A percentile compares a stretch with the other conserved stretches of the same genome.
phyloP scores from a whole-genome alignment of 2,797 vertebrate species.

The Oreonectes daqikongensis region DNA sequence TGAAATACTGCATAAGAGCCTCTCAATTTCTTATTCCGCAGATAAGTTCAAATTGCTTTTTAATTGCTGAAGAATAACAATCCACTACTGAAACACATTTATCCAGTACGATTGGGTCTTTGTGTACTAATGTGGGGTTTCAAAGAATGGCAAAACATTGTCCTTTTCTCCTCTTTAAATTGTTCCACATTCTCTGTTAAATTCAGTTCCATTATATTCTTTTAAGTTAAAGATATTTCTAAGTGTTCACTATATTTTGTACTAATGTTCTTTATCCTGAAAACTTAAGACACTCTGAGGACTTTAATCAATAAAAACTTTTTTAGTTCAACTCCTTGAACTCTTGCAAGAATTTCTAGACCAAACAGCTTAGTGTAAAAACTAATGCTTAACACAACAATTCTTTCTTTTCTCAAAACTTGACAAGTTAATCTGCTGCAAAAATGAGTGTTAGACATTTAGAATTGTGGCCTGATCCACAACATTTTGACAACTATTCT shows the following conservation, averaged over 20 bases:
- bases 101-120: background rate
- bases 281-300: too few relatives aligned
- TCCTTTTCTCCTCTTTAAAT: background rate
- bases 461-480: conserved; percentile 12
- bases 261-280: background rate
- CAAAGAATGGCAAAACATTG: background rate
- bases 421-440: background rate
- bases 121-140: background rate
- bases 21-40: background rate
- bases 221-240: background rate
- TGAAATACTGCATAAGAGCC: background rate
- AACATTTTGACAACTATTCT: background rate
- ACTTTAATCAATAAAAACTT: background rate
- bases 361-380: conserved; percentile 10
- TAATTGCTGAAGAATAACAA: background rate
- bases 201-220: background rate
- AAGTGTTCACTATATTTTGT: background rate
- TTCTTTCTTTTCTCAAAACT: background rate
- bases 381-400: background rate
- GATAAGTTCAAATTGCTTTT: conserved; percentile 2
- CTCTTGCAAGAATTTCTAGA: conserved; percentile 2
- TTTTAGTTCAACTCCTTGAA: background rate
- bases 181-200: background rate
- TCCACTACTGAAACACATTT: conserved; percentile 2
- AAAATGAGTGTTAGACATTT: background rate